phyloP scores from a whole-genome alignment of 2,113 vertebrate genomes.

The Axis porcinus region DNA sequence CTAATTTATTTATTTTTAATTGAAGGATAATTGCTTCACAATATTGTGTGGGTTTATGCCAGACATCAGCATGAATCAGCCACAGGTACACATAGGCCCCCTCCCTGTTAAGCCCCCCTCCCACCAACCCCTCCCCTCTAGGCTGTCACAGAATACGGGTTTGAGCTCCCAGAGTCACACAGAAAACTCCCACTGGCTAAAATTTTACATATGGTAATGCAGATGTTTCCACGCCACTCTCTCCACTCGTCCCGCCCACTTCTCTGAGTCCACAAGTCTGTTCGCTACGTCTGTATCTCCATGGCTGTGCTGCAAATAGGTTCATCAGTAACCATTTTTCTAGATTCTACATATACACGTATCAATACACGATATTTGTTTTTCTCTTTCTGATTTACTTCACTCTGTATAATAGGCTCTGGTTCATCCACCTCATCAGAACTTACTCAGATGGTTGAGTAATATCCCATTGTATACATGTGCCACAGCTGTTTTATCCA shows the following conservation, averaged over 20 bases:
- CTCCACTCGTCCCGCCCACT: not conserved
- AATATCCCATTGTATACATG: not conserved
- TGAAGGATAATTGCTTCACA: not conserved
- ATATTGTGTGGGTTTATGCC: not conserved
- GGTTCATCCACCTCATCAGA: not conserved
- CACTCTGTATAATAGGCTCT: not conserved
- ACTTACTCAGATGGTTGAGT: not conserved
- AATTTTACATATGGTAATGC: not conserved
- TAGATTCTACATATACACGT: not conserved
- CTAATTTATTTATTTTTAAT: not conserved
- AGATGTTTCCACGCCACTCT: not conserved
- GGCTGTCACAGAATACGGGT: not conserved
- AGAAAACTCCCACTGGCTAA: not conserved
- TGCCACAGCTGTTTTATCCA: not conserved
- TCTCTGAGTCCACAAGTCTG: not conserved
- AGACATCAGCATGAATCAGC: not conserved
- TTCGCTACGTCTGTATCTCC: not conserved
- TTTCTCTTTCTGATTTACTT: not conserved
- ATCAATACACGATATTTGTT: not conserved
- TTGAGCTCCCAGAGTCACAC: not conserved
- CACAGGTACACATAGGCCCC: not conserved
- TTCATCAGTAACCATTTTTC: not conserved
- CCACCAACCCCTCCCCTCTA: not conserved
- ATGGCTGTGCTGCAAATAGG: not conserved
- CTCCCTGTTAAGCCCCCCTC: not conserved